Base-by-base conservation (phyloP, 1,140 invertebrate genomes). In the Lordiphosa mommai region DNA sequence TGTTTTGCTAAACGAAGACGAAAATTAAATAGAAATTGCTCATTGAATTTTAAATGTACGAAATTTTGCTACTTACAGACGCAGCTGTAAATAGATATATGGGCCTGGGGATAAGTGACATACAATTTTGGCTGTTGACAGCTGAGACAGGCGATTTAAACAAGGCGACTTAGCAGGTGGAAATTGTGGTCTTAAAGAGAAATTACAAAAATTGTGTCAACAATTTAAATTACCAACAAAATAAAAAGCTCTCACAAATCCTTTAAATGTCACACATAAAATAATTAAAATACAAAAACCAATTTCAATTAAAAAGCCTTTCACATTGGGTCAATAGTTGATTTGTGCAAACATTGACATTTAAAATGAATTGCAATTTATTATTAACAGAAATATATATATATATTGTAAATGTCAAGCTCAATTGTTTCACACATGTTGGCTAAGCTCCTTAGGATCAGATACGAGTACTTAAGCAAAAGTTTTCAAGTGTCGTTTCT, bases 211-310 rank as follows among this genome's bases (percentile, higher is more conserved):
- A 4, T 23, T 23, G 5, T 23, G 1, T 23, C 20, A 23, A 6
- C 20, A 23, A 23, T 29, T 14, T 8, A 17, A 34, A 12, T 8
- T 1, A 40, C 16, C 32, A 61, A 40, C n/a, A 41, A 51, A 4
- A n/a, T 10, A 17, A 43, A 50, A 13, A n/a, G n/a, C n/a, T n/a
- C n/a, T n/a, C 16, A 20, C 10, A 33, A 61, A 50, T 16, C 30
- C 30, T 16, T 37, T 41, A 52, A 52, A 49, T 44, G 59, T 63
- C 23, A 52, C 13, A 23, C 20, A 44, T 44, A 32, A 37, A 63
- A 63, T 63, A 52, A 52, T 63, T 63, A 52, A 44, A 63, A 50
- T 61, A 48, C 27, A 59, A 43, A 60, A 61, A 37, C n/a, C n/a
- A 12, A 37, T 27, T 46, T 20, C 6, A 40, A 48, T 67, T 38